Conservation (phyloP, 2,113 vertebrate genomes). For the Chelonoidis abingdonii region DNA sequence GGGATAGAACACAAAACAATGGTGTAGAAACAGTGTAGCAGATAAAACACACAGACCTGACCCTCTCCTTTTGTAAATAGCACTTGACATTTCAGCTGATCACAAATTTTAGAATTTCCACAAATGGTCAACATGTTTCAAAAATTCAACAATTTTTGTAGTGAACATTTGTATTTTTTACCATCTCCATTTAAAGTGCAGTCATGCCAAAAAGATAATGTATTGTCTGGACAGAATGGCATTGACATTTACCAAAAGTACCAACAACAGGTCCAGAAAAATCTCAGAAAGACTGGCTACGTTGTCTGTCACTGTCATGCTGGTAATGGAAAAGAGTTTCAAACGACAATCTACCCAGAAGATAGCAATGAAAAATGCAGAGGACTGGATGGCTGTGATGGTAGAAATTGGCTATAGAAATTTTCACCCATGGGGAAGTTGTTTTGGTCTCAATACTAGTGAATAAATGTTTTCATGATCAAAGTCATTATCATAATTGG, state of each 20-base stretch:
- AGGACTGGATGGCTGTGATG: background rate
- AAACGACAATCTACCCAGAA: conserved; percentile 14
- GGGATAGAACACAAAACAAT: background rate
- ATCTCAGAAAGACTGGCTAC: background rate
- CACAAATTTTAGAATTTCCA: background rate
- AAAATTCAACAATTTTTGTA: background rate
- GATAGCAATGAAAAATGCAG: background rate
- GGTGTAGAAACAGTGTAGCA: background rate
- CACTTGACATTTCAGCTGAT: background rate
- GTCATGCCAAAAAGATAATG: background rate
- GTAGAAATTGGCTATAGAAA: background rate
- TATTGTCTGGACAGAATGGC: conserved; percentile 5
- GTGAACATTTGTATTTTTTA: background rate
- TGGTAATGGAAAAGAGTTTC: background rate
- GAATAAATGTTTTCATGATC: conserved; percentile 1
- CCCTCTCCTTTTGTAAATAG: background rate
- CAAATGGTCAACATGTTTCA: background rate
- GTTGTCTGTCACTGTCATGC: background rate
- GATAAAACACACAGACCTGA: background rate
- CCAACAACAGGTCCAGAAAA: background rate
- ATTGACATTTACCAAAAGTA: background rate
- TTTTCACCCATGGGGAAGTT: background rate
- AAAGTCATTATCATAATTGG: background rate
- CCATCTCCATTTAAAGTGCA: background rate
- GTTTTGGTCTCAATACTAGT: background rate